Evolutionary conservation across 2,113 vertebrate species (phyloP).

Genomic region (Trachemys scripta): DNA sequence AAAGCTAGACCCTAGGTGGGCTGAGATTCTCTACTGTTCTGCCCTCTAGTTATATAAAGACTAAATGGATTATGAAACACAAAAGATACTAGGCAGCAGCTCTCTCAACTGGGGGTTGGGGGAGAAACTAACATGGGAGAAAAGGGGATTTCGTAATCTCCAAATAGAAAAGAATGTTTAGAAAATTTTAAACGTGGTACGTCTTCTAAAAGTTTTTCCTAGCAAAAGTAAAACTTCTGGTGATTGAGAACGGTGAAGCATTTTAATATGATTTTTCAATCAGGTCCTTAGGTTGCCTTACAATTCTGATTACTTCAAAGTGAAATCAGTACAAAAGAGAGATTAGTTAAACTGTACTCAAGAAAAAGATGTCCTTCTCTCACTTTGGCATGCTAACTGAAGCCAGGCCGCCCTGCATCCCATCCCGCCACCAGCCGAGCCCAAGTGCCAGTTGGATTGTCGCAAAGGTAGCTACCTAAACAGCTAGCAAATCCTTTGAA

Average conservation of each 20-base stretch:
- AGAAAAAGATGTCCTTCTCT: neutral
- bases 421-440: neutral
- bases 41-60: neutral
- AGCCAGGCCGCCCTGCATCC: fast-evolving
- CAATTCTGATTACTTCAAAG: neutral
- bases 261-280: neutral
- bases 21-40: neutral
- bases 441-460: neutral
- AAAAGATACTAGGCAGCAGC: neutral
- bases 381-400: neutral
- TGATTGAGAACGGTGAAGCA: neutral
- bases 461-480: constrained; percentile 80
- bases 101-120: neutral
- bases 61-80: neutral
- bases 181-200: neutral
- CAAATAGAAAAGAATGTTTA: neutral
- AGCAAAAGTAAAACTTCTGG: neutral
- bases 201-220: neutral
- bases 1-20: neutral
- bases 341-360: neutral
- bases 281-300: neutral
- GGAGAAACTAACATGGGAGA: fast-evolving
- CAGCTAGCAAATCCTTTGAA: constrained; percentile 89
- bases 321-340: neutral
- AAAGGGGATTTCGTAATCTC: neutral